Evolutionary conservation across 2,113 vertebrate species (phyloP).

Genomic region (Cromileptes altivelis): DNA sequence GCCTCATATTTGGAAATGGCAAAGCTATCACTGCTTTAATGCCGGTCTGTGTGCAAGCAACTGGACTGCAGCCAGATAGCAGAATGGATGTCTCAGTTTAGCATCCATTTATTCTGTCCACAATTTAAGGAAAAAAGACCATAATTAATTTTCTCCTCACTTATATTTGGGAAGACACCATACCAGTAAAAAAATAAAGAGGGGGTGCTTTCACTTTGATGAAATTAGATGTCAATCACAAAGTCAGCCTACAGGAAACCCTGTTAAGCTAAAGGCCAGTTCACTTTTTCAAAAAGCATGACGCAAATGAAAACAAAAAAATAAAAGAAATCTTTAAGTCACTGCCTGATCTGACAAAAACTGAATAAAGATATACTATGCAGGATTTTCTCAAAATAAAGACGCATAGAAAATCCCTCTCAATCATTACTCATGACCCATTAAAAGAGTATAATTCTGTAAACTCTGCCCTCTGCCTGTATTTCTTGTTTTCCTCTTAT

Average conservation of each 20-base stretch:
- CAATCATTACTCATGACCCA: too few species aligned
- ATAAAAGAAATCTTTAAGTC: background rate
- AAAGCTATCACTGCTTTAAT: constrained; percentile 21
- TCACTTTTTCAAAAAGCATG: constrained; percentile 10
- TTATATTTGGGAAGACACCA: background rate
- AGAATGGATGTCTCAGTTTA: constrained; percentile 28
- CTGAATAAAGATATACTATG: too few species aligned
- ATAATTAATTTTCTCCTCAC: constrained; percentile 23
- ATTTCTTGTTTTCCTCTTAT: too few species aligned
- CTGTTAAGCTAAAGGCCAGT: background rate
- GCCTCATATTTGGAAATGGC: constrained; percentile 6
- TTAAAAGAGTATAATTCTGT: too few species aligned
- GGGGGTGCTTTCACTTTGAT: constrained; percentile 11
- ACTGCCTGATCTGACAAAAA: background rate
- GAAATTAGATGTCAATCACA: background rate
- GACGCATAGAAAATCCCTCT: too few species aligned
- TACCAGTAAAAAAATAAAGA: background rate
- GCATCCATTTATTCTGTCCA: constrained; percentile 3
- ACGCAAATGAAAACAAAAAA: background rate
- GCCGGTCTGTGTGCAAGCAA: background rate
- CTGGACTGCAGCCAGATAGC: constrained; percentile 16
- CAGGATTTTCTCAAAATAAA: too few species aligned
- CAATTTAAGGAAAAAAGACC: constrained; percentile 10
- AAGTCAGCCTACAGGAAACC: constrained; percentile 14
- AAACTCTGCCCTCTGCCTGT: too few species aligned